Evolutionary conservation across 2,888 invertebrate genomes (phyloP), one percentile per base, ranked within the genome.

Genomic region (Trissoscelio sp.): DNA sequence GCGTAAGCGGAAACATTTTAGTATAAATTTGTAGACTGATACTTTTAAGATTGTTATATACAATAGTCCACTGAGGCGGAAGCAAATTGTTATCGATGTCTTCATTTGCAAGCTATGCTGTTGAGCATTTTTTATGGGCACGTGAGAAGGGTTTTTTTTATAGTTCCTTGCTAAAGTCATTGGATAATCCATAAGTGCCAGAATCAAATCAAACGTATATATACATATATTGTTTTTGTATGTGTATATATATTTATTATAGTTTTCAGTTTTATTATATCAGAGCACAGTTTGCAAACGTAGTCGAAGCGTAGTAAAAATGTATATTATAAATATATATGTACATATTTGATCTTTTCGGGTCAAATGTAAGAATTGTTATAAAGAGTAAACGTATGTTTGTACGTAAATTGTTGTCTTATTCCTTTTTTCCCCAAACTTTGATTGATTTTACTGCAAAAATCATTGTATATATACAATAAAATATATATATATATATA

Each of bases 1-100:
- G 64, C 51, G 46, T 86, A 85, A 88, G 83, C 83, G n/a, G 82
- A 84, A 81, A 83, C 84, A 87, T 70, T 74, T 86, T 89, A 90
- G 89, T 89, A 89, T 88, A 90, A 89, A 85, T 86, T 88, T 79
- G 89, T 91, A 91, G 91, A 91, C 91, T 91, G 91, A 91, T 90
- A 91, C 84, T 88, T 83, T 87, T 91, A 91, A 90, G 91, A 86
- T 89, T 87, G 85, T 88, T 87, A 85, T 87, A 84, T 85, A 83
- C 81, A 73, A 73, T 81, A 79, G 73, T 83, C 79, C 57, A 67
- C 20, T 60, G 67, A 73, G 74, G 62, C 58, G 51, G 28, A n/a
- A n/a, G 62, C 34, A 44, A 64, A 53, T 83, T 85, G 86, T 85
- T 81, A 64, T 64, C 55, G 70, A 82, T 83, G 81, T 82, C 72